Base-by-base conservation (phyloP, 2,797 vertebrate species). In the Podarcis siculus region DNA sequence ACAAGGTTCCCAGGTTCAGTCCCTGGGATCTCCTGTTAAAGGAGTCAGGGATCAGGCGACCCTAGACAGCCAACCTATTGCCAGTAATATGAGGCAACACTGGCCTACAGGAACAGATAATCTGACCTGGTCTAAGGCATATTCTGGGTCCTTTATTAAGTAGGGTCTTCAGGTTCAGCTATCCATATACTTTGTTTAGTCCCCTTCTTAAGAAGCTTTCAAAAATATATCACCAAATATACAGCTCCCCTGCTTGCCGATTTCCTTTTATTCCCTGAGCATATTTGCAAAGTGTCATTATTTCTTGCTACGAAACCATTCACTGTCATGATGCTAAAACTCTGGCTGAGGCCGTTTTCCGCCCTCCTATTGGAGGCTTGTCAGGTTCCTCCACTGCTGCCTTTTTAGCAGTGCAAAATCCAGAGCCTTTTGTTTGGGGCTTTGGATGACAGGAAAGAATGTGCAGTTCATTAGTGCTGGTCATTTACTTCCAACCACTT, bases 401-500 rank as follows among this genome's bases (percentile, higher is more conserved):
- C 49, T 89, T 90, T 85, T 90, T 75, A 89, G 72, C 66, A 61
- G 72, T 85, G 79, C 37, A 88, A 85, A 90, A 90, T 61, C 35
- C 32, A 80, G 27, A 5, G 39, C 5, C 35, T 86, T 92, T 86
- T 86, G 58, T 90, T 86, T 87, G 88, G 4, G 10, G 77, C 82
- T 93, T 86, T 86, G 37, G 61, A 58, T 84, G 88, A 87, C 64
- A 49, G 75, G 64, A 88, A 94, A 90, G 64, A 83, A 66, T 66
- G 84, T 82, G 71, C 87, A 69, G 39, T 85, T 92, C 64, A 21
- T 90, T 89, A 93, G 77, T 87, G 77, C 35, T 90, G 49, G 87
- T 85, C 42, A 73, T 85, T 91, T 92, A 66, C 82, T 92, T 78
- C 77, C 49, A 87, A 25, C 66, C 69, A 73, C 88, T 91, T 92